A percentile compares a stretch with the other conserved stretches of the same genome.
These are phyloP conservation scores for Oplegnathus fasciatus DNA, from an alignment of 2,113 vertebrate genomes.

Conservation along the genomic window DNA sequence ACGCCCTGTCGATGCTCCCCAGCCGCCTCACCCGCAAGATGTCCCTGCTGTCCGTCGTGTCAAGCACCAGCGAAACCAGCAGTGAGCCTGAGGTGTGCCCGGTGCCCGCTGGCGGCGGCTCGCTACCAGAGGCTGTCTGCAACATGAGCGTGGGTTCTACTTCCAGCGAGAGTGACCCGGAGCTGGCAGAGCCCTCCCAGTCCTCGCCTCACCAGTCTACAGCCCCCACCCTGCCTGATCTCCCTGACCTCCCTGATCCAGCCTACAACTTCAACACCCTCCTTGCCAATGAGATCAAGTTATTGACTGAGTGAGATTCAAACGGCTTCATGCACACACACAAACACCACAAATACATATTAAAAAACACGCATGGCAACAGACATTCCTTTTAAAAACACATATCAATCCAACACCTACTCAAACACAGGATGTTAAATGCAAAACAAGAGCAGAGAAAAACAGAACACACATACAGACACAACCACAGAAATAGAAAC, in stretches of 20 bases:
- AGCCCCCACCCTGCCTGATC: conserved; percentile 71
- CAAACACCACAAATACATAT: conserved; percentile 47
- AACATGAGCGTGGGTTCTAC: conserved; percentile 90
- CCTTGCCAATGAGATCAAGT: conserved; percentile 89
- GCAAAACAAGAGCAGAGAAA: conserved; percentile 58
- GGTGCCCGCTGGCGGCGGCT: conserved; percentile 77
- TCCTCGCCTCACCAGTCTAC: conserved; percentile 70
- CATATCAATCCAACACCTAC: conserved; percentile 56
- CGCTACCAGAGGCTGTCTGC: conserved; percentile 85
- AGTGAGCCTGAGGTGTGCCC: conserved; percentile 88
- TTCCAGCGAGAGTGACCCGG: conserved; percentile 91
- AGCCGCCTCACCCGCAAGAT: conserved; percentile 88
- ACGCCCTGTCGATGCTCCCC: conserved; percentile 90
- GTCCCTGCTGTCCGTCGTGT: conserved; percentile 89
- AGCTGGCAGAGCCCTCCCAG: conserved; percentile 87
- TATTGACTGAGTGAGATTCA: conserved; percentile 90
- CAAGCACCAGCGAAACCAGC: conserved; percentile 89
- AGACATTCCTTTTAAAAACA: conserved; percentile 63
- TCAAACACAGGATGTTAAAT: conserved; percentile 24
- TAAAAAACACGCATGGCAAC: conserved; percentile 46
- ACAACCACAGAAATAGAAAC: conserved; percentile 44
- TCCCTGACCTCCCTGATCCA: conserved; percentile 82
- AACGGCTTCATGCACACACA: conserved; percentile 54
- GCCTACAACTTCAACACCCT: conserved; percentile 90
- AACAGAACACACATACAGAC: conserved; percentile 39